Conservation (phyloP, 2,888 invertebrate species). For the Yponomeuta evonymella region DNA sequence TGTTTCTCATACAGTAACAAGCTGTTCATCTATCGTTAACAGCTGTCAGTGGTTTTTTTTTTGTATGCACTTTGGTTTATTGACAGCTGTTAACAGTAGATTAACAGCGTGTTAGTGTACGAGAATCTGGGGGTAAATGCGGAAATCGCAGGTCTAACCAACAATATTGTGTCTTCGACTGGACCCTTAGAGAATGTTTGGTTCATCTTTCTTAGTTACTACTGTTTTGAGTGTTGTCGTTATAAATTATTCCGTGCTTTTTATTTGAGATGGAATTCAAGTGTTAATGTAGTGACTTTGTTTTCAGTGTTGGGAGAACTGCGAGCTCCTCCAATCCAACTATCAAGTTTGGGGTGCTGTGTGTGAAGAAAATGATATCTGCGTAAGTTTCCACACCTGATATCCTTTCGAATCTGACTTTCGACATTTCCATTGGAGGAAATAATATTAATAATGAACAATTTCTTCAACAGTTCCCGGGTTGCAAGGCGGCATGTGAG, state of each 20-base stretch:
- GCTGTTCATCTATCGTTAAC: too few relatives aligned
- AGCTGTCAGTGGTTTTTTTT: too few relatives aligned
- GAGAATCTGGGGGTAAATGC: too few relatives aligned
- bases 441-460: neutral
- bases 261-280: constrained; percentile 27
- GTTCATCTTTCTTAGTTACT: neutral
- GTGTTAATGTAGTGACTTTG: constrained; percentile 40
- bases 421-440: neutral
- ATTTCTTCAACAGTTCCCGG: constrained; percentile 78
- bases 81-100: too few relatives aligned
- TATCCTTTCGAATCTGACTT: neutral
- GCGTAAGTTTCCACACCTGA: constrained; percentile 75
- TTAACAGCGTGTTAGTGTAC: too few relatives aligned
- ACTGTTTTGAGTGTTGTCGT: neutral
- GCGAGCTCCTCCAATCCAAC: constrained; percentile 83
- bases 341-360: constrained; percentile 84
- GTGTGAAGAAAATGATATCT: constrained; percentile 82
- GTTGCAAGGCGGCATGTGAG: constrained; percentile 82
- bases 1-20: too few relatives aligned
- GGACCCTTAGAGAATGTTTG: too few relatives aligned
- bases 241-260: constrained; percentile 7
- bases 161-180: too few relatives aligned
- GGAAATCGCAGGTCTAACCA: too few relatives aligned
- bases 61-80: too few relatives aligned
- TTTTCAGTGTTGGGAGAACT: constrained; percentile 86